Percentiles rank a stretch among this genome's conserved stretches.
phyloP scores from a whole-genome alignment of 1,140 invertebrate species.

The Sinella curviseta region DNA sequence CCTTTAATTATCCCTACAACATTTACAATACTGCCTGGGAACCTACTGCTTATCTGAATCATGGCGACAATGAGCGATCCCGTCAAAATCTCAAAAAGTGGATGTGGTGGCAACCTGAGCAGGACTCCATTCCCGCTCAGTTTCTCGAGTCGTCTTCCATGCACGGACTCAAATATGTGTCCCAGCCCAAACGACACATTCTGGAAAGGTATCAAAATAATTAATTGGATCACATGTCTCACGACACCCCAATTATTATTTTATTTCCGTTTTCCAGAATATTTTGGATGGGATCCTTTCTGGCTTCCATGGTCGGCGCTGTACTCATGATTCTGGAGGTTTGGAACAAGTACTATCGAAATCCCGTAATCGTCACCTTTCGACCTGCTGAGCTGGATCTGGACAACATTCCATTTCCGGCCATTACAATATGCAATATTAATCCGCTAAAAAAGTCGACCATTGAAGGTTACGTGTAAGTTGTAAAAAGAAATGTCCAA shows the following conservation, averaged over 20 bases:
- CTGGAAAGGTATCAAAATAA: not conserved
- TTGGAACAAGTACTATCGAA: not conserved
- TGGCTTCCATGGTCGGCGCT: not conserved
- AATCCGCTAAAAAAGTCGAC: not conserved
- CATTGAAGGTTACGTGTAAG: not conserved
- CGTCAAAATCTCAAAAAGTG: not conserved
- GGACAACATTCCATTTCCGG: not conserved
- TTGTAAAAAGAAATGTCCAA: not conserved
- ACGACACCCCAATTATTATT: not conserved
- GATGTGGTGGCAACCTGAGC: not conserved
- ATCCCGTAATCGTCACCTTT: conserved; percentile 16
- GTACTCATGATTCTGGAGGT: not conserved
- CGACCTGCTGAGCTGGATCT: not conserved
- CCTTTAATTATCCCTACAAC: too few relatives aligned
- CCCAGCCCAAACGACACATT: not conserved
- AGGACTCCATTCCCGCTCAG: not conserved
- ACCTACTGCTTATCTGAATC: too few relatives aligned
- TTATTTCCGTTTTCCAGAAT: not conserved
- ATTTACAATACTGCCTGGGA: too few relatives aligned
- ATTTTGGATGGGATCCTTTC: not conserved
- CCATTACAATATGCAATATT: conserved; percentile 12
- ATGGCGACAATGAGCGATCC: not conserved
- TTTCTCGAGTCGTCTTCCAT: not conserved
- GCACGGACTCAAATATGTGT: conserved; percentile 5
- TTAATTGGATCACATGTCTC: not conserved